Evolutionary conservation across 1,140 invertebrate genomes (phyloP).

Genomic region (Hermatobates lingyangjiaoensis): DNA sequence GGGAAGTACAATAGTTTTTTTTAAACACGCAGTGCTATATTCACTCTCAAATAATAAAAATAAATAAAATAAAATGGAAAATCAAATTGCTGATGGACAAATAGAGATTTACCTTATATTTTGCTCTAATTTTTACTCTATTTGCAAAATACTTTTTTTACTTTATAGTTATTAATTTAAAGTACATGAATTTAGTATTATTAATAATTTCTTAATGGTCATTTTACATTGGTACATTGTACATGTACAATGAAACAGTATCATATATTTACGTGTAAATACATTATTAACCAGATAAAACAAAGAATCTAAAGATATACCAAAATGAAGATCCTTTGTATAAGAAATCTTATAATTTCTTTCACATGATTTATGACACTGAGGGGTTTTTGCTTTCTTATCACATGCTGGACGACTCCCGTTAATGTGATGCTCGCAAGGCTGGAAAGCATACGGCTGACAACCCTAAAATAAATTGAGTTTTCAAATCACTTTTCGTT

Average conservation of each 20-base stretch:
- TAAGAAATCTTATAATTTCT: not conserved
- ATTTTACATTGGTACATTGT: not conserved
- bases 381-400: constrained; percentile 2
- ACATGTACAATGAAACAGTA: not conserved
- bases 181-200: not conserved
- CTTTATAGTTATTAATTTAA: not conserved
- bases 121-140: not conserved
- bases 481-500: no score
- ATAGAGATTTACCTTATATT: no score
- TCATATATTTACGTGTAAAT: not conserved
- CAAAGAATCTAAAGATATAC: not conserved
- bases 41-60: no score
- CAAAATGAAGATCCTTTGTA: not conserved
- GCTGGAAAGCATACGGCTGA: constrained; percentile 58
- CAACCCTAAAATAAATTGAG: constrained; percentile 56
- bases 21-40: no score
- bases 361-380: constrained; percentile 4
- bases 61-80: no score
- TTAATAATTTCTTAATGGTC: not conserved
- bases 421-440: constrained; percentile 74
- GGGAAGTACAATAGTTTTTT: no score
- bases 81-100: no score
- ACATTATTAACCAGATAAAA: not conserved
- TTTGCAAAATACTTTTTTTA: not conserved
- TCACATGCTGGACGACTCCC: constrained; percentile 47